phyloP scores from a whole-genome alignment of 2,888 invertebrate species.

The Drosophila picticornis region DNA sequence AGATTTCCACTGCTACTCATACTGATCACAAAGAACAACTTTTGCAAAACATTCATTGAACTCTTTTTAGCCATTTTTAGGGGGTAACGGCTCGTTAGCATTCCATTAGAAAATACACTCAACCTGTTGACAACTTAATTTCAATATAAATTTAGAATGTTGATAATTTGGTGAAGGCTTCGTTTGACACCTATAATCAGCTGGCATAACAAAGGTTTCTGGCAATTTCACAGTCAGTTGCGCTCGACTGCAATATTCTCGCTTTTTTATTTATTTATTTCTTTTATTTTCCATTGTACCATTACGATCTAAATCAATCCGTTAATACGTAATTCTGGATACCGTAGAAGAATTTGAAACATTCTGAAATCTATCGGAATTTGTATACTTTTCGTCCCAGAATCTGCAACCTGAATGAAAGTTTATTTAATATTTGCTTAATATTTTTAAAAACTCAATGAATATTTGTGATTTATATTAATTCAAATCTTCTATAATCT shows the following conservation, averaged over 20 bases:
- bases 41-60: not conserved
- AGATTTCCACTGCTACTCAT: not conserved
- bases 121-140: not conserved
- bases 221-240: not conserved
- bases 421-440: not conserved
- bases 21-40: not conserved
- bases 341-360: not conserved
- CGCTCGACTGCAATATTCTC: not conserved
- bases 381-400: too few species aligned
- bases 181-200: not conserved
- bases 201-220: not conserved
- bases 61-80: too few species aligned
- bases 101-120: too few species aligned
- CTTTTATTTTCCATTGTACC: not conserved
- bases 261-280: not conserved
- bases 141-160: not conserved
- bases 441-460: not conserved
- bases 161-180: not conserved
- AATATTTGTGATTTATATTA: not conserved
- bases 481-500: too few species aligned
- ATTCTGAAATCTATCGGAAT: too few species aligned
- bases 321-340: too few species aligned
- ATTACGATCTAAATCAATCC: not conserved
- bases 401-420: not conserved
- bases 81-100: too few species aligned